Evolutionary conservation across 1,140 invertebrate genomes (phyloP).

Genomic region (Drosophila watanabei): DNA sequence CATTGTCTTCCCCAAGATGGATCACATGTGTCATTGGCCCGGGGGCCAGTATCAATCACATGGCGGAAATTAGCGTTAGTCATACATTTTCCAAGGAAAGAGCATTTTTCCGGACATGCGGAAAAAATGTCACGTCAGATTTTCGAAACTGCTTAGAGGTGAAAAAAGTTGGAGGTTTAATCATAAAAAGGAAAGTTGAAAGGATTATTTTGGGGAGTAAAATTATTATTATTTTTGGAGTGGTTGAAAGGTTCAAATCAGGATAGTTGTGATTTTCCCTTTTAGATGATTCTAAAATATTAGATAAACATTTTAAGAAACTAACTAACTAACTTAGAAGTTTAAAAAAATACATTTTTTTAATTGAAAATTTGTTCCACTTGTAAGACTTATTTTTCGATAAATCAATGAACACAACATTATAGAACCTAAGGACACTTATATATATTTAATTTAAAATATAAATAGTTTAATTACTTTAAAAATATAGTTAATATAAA

Average conservation of each 20-base stretch:
- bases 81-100: slow-evolving; percentile 21
- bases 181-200: slow-evolving; percentile 3
- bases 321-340: too few relatives aligned
- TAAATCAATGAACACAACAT: too few relatives aligned
- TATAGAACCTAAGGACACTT: too few relatives aligned
- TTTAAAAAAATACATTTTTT: too few relatives aligned
- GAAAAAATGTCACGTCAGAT: slow-evolving; percentile 34
- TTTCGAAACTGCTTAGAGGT: neutral
- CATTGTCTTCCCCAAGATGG: slow-evolving; percentile 56
- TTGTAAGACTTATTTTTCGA: too few relatives aligned
- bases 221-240: neutral
- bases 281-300: neutral
- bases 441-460: too few relatives aligned
- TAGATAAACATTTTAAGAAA: neutral
- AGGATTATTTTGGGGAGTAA: neutral
- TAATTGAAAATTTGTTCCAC: too few relatives aligned
- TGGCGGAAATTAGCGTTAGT: slow-evolving; percentile 77
- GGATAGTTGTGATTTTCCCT: neutral
- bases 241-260: neutral
- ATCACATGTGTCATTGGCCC: slow-evolving; percentile 67
- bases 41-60: slow-evolving; percentile 42
- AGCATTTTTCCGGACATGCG: slow-evolving; percentile 25
- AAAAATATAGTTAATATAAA: too few relatives aligned
- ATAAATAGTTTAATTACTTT: too few relatives aligned
- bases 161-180: neutral